phyloP scores from a whole-genome alignment of 2,113 vertebrate species.

The Chaetops frenatus region DNA sequence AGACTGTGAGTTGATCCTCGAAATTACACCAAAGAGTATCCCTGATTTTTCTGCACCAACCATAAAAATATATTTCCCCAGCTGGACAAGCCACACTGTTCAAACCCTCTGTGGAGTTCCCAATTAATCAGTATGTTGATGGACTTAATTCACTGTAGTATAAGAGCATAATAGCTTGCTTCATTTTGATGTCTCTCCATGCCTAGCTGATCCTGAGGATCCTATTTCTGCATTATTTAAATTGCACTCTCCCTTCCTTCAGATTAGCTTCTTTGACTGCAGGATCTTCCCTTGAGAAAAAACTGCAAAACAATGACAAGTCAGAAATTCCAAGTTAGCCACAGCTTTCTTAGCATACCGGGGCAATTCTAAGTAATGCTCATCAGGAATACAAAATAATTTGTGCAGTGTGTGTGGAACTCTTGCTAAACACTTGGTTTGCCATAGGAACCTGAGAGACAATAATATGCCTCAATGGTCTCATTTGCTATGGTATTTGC shows the following conservation, averaged over 20 bases:
- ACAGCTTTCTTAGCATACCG: not conserved
- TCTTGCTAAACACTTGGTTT: not conserved
- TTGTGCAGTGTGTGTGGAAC: not conserved
- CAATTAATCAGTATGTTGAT: not conserved
- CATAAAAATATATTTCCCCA: not conserved
- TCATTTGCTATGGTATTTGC: not conserved
- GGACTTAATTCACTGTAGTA: not conserved
- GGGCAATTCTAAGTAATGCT: not conserved
- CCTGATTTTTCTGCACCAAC: not conserved
- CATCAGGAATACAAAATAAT: not conserved
- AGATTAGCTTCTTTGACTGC: not conserved
- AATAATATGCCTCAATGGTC: not conserved
- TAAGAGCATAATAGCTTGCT: not conserved
- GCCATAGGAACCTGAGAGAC: not conserved
- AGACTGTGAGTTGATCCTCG: not conserved
- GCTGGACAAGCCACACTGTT: not conserved
- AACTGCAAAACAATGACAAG: not conserved
- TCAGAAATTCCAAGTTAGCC: not conserved
- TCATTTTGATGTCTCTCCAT: not conserved
- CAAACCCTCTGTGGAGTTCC: not conserved
- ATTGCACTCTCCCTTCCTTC: not conserved
- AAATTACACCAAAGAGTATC: not conserved
- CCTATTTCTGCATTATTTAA: not conserved
- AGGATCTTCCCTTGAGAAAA: not conserved
- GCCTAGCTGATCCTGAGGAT: not conserved